Conservation (phyloP, 2,888 invertebrate species). For the Brachyptera putata region DNA sequence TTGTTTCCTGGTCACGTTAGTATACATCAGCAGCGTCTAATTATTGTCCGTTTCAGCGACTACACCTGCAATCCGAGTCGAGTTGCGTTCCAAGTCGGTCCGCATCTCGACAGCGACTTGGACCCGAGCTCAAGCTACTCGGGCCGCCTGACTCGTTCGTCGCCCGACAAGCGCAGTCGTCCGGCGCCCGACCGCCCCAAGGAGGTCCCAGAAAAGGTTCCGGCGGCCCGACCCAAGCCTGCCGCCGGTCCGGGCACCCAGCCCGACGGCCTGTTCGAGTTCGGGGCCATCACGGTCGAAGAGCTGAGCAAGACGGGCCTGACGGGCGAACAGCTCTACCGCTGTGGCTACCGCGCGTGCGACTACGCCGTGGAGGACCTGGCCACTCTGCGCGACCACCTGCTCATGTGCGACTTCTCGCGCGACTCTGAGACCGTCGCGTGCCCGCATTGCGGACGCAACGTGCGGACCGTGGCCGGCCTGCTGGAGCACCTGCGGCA, state of each 20-base stretch:
- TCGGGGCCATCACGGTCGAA: conserved; percentile 37
- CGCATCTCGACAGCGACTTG: neutral
- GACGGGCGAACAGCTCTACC: conserved; percentile 48
- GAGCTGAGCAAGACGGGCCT: conserved; percentile 44
- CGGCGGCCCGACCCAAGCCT: neutral
- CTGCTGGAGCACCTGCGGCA: conserved; percentile 55
- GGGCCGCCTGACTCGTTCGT: conserved; percentile 10
- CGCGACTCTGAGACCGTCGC: conserved; percentile 41
- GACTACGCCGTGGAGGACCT: conserved; percentile 41
- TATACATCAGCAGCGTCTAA: no score
- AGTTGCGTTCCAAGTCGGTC: neutral
- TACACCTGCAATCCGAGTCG: neutral
- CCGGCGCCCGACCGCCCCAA: no score
- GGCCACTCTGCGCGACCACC: conserved; percentile 42
- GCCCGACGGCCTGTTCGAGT: conserved; percentile 20
- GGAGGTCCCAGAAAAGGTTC: no score
- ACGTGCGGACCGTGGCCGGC: conserved; percentile 38
- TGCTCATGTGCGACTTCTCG: conserved; percentile 41
- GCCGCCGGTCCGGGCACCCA: no score
- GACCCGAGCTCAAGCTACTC: neutral
- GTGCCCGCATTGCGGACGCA: conserved; percentile 51
- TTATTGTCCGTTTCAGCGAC: neutral
- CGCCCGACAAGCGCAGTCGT: conserved; percentile 11
- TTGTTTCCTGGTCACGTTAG: no score
- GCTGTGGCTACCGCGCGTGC: conserved; percentile 50